phyloP scores from a whole-genome alignment of 92 coral and sea anemone genomes.

The Parazoanthus atlanticus region DNA sequence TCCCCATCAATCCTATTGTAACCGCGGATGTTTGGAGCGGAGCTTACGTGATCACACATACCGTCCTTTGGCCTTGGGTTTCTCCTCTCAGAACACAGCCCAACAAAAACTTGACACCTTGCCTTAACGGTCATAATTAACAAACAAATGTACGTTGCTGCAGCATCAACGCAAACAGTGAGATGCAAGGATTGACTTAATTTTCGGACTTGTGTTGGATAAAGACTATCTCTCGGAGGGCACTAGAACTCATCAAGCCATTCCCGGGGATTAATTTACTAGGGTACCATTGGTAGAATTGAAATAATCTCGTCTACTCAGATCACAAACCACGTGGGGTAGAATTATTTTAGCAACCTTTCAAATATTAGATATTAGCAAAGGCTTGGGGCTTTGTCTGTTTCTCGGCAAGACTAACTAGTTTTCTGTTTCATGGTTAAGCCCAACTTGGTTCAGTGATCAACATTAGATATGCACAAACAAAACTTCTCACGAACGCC shows the following conservation, averaged over 20 bases:
- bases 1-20: constrained; percentile 8
- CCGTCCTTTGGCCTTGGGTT: not conserved
- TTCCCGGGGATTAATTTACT: constrained; percentile 11
- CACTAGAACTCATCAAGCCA: not conserved
- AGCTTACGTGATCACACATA: constrained; percentile 17
- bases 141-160: not conserved
- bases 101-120: constrained; percentile 30
- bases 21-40: not conserved
- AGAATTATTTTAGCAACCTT: not conserved
- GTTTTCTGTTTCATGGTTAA: constrained; percentile 8
- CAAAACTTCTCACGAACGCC: not conserved
- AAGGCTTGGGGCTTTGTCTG: not conserved
- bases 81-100: not conserved
- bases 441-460: constrained; percentile 7
- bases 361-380: constrained; percentile 23
- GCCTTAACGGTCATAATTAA: not conserved
- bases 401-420: not conserved
- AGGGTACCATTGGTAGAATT: constrained; percentile 14
- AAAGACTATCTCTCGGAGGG: not conserved
- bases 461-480: not conserved
- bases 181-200: not conserved
- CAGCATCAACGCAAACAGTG: not conserved
- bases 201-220: not conserved
- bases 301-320: constrained; percentile 7
- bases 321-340: constrained; percentile 43